Evolutionary conservation across 2,113 vertebrate genomes (phyloP), one percentile per base, ranked within the genome.

Genomic region (Columba janthina): DNA sequence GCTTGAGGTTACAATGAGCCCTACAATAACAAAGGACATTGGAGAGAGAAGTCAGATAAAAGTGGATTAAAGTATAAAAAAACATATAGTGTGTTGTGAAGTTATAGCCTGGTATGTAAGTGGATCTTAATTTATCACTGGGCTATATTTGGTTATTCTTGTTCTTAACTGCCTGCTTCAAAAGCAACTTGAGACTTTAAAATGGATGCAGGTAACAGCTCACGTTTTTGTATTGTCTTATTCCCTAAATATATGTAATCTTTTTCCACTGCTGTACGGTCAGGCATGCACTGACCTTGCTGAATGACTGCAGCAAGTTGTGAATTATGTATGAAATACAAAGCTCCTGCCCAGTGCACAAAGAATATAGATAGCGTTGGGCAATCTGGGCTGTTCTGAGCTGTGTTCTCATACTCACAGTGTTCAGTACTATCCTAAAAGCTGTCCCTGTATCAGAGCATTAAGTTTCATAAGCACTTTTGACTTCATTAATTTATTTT

Each of bases 241-340:
- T 73, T 83, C 58, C 32, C 20, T 74, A 54, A 56, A 50, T 70
- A 31, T 36, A 18, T 46, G 44, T 79, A 11, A 69, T 38, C n/a
- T 76, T 76, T 88, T 72, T 40, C 66, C 42, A 51, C 69, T 83
- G 36, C 34, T 69, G 51, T 53, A 28, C 70, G 50, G 42, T 53
- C 78, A 44, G 44, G 48, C 61, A 57, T 36, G 50, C 64, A 46
- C 79, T 86, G 94, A 92, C 90, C 92, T 96, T 94, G 90, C 72
- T 86, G 72, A 95, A 67, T 77, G 80, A 73, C 54, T 80, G 84
- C 77, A 87, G 87, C 69, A 46, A 60, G 76, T 36, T 89, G 58
- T 87, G 84, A 87, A 93, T 94, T 95, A 95, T 81, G 64, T 44
- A 91, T 88, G 79, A 81, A 82, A 82, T 80, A 76, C 54, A 57